phyloP scores from a whole-genome alignment of 2,113 vertebrate species.

The Dryoscopus gambensis region DNA sequence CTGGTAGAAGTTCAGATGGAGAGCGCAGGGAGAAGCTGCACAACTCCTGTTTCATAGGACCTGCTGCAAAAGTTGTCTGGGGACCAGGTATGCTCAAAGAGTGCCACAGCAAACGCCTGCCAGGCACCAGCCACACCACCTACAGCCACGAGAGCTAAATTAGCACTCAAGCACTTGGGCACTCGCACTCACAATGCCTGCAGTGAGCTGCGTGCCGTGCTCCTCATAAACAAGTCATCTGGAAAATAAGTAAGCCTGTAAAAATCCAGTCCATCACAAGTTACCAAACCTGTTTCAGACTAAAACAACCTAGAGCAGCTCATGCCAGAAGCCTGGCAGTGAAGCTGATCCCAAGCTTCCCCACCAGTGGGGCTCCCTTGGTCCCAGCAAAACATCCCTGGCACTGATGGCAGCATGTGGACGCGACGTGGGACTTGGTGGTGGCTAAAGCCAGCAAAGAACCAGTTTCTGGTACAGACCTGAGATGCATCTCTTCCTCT shows the following conservation, averaged over 20 bases:
- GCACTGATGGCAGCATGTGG: neutral
- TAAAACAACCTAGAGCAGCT: conserved; percentile 1
- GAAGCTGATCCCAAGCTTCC: neutral
- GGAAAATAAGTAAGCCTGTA: conserved; percentile 55
- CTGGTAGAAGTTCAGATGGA: neutral
- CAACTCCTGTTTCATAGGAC: neutral
- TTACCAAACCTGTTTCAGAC: conserved; percentile 54
- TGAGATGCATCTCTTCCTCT: neutral
- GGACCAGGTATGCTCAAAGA: neutral
- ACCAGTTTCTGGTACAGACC: neutral
- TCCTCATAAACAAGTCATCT: conserved; percentile 59
- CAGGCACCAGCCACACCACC: conserved; percentile 21
- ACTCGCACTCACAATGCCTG: neutral
- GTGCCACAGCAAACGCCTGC: neutral
- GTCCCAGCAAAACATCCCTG: neutral
- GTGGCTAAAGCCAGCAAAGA: neutral
- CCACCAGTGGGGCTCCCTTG: neutral
- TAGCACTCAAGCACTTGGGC: neutral
- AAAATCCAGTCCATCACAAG: conserved; percentile 41
- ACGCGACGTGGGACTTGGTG: fast-evolving
- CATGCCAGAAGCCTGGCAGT: neutral
- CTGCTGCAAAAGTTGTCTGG: neutral
- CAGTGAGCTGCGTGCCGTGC: neutral
- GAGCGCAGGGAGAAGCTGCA: neutral
- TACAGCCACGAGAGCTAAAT: conserved; percentile 10